Evolutionary conservation across 2,113 vertebrate species (phyloP), one percentile per base, ranked within the genome.

Genomic region (Bagarius yarrelli): DNA sequence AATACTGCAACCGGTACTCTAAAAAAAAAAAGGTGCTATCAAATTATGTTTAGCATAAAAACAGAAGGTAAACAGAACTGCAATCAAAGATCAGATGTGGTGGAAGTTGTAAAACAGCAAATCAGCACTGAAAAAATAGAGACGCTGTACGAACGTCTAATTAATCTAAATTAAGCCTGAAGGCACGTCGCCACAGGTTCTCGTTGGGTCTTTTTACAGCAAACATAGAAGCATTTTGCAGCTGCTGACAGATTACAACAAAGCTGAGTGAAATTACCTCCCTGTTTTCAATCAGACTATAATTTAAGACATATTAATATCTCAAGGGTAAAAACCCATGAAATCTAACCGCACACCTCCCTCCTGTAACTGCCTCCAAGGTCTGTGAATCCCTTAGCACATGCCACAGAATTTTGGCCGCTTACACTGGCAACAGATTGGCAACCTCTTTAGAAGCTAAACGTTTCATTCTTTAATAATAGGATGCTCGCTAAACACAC

Each of bases 401-500:
- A 63, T 23, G 56, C 57, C 18, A 27, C 64, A 75, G 56, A n/a
- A 61, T 72, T 71, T 12, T 19, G 59, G 56, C 55, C 57, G n/a
- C 30, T 79, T 19, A 56, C 52, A 55, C 82, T 59, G 52, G 71
- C 70, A 56, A 53, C 72, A 30, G 34, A 81, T 64, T 59, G 73
- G 79, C 50, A 52, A 40, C 16, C 53, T 50, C 47, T 76, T 59
- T 78, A 56, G 66, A 67, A 85, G 69, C 69, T 30, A 74, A 84
- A 83, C 85, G 77, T 86, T 72, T 87, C 84, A 83, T 86, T 69
- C 86, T 70, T 34, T 79, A 81, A 87, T 85, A 85, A 85, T 81
- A 81, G 81, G 79, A 83, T 81, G 34, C 64, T 71, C 23, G 23
- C 55, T 56, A 32, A 83, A 77, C 47, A 71, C 60, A 47, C 50